A percentile compares a stretch with the other conserved stretches of the same genome.
phyloP scores from a whole-genome alignment of 2,113 vertebrate species.

The Rhinogobius similis region DNA sequence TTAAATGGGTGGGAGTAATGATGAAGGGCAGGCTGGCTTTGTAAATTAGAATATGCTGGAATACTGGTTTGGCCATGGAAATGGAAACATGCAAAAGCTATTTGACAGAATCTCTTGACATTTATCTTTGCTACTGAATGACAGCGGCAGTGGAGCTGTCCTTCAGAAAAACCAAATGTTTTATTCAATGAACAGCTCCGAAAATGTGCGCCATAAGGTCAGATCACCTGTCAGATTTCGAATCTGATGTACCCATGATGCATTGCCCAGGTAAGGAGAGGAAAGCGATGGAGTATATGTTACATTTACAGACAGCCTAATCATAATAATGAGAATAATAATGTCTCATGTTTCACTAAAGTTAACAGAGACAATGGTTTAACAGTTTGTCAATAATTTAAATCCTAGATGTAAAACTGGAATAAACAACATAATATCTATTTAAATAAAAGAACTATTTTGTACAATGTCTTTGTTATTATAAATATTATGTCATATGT shows the following conservation, averaged over 20 bases:
- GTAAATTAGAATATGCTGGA: not conserved
- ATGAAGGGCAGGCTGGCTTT: not conserved
- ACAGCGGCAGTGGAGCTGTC: not conserved
- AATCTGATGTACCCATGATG: not conserved
- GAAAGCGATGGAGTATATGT: not conserved
- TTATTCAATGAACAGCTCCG: slow-evolving; percentile 2
- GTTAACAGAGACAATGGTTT: too few species aligned
- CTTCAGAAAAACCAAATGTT: slow-evolving; percentile 5
- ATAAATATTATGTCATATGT: too few species aligned
- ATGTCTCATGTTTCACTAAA: too few species aligned
- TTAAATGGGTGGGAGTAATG: not conserved
- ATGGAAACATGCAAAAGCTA: not conserved
- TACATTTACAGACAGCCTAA: too few species aligned
- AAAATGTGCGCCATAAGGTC: not conserved
- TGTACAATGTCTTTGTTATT: too few species aligned
- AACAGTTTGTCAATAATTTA: too few species aligned
- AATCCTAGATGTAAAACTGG: too few species aligned
- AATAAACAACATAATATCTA: too few species aligned
- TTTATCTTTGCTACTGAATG: slow-evolving; percentile 6
- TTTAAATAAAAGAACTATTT: too few species aligned
- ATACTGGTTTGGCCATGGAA: not conserved
- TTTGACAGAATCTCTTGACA: slow-evolving; percentile 1
- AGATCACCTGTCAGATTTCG: slow-evolving; percentile 2
- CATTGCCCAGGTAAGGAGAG: not conserved
- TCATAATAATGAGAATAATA: too few species aligned